Percentiles rank a stretch among this genome's conserved stretches.
These are phyloP conservation scores for Camponotus pennsylvanicus DNA, from an alignment of 1,140 invertebrate genomes.

Conservation along the genomic window DNA sequence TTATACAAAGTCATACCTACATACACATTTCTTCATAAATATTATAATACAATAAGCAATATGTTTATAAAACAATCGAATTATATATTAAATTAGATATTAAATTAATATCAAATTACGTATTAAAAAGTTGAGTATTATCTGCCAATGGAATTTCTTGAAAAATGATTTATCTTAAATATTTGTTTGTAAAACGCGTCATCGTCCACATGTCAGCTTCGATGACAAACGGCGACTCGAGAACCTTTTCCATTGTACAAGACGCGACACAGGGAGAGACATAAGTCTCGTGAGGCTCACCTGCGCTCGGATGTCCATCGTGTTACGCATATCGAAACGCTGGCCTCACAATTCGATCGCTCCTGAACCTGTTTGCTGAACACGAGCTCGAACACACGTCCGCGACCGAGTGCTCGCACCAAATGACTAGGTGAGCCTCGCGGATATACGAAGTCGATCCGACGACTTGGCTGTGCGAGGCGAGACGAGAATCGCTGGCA, in stretches of 20 bases:
- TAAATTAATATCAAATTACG: too few relatives aligned
- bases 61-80: background rate
- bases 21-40: too few relatives aligned
- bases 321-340: conserved; percentile 34
- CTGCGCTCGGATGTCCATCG: conserved; percentile 76
- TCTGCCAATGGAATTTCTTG: background rate
- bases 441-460: conserved; percentile 9
- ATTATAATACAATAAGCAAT: too few relatives aligned
- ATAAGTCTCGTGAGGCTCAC: conserved; percentile 65
- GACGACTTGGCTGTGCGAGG: background rate
- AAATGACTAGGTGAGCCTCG: conserved; percentile 69
- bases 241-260: background rate
- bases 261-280: background rate
- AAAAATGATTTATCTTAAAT: background rate
- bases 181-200: background rate
- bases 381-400: conserved; percentile 58
- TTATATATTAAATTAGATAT: too few relatives aligned
- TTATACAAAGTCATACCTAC: too few relatives aligned
- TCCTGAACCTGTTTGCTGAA: conserved; percentile 17
- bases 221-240: background rate
- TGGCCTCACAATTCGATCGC: conserved; percentile 32
- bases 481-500: conserved; percentile 20
- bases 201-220: background rate
- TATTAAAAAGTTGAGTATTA: background rate
- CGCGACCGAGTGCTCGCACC: conserved; percentile 61